Evolutionary conservation across 1,140 invertebrate species (phyloP).

Genomic region (Acyrthosiphon pisum): DNA sequence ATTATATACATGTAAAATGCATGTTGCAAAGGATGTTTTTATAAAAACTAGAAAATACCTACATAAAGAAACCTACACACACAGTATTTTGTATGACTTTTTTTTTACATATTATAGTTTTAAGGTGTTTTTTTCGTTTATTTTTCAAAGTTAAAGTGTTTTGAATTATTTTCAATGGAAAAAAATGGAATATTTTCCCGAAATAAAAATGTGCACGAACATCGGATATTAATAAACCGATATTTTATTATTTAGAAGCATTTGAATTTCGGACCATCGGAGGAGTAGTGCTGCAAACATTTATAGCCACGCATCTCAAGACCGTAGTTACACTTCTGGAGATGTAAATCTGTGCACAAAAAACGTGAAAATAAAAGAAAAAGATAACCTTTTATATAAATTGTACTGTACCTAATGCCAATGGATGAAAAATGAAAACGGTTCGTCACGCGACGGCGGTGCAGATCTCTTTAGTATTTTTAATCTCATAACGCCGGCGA

Average conservation of each 20-base stretch:
- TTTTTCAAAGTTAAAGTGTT: neutral
- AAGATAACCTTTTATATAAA: neutral
- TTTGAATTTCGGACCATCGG: neutral
- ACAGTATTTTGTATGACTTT: neutral
- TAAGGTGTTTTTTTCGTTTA: neutral
- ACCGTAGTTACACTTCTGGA: neutral
- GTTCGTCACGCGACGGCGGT: neutral
- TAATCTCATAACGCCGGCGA: neutral
- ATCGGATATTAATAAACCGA: neutral
- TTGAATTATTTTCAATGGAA: neutral
- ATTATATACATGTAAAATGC: no score
- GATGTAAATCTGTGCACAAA: neutral
- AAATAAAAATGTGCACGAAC: neutral
- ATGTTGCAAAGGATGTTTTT: neutral
- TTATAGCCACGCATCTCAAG: neutral
- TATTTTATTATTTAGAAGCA: slow-evolving; percentile 1
- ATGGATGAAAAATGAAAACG: neutral
- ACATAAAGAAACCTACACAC: neutral
- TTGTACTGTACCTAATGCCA: neutral
- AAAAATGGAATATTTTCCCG: neutral
- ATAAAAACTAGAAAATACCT: no score
- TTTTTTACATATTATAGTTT: neutral
- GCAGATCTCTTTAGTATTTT: neutral
- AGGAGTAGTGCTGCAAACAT: neutral
- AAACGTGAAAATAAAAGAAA: neutral